Conservation (phyloP, 2,888 invertebrate species). For the Dryococelus australis region DNA sequence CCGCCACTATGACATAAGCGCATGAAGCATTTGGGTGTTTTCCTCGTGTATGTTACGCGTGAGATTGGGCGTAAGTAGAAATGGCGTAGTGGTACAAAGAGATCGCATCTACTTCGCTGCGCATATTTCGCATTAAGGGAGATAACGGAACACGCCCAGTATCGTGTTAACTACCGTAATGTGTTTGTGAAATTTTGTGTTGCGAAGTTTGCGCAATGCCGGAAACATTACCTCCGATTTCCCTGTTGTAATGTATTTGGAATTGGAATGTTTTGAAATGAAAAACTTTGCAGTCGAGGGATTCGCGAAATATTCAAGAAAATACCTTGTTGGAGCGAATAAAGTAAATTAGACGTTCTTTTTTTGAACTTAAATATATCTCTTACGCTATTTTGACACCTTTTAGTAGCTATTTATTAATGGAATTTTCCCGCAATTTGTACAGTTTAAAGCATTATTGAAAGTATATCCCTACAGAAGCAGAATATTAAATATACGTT, state of each 20-base stretch:
- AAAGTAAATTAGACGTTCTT: background rate
- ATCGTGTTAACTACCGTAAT: no score
- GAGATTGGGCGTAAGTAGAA: no score
- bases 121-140: no score
- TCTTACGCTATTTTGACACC: background rate
- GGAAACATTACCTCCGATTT: background rate
- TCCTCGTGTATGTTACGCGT: no score
- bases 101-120: no score
- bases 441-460: background rate
- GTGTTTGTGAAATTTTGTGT: background rate
- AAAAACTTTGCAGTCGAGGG: background rate
- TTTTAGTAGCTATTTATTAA: background rate
- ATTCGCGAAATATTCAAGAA: background rate
- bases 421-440: background rate
- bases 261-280: background rate
- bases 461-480: constrained; percentile 50
- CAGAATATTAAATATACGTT: constrained; percentile 60
- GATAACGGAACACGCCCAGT: no score
- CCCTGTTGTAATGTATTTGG: background rate
- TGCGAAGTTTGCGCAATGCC: background rate
- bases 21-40: no score
- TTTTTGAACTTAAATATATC: background rate
- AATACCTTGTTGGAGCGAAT: constrained; percentile 6
- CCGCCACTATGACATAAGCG: no score
- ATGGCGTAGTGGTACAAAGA: no score